phyloP scores from a whole-genome alignment of 2,113 vertebrate species.

The Bostrychus sinensis region DNA sequence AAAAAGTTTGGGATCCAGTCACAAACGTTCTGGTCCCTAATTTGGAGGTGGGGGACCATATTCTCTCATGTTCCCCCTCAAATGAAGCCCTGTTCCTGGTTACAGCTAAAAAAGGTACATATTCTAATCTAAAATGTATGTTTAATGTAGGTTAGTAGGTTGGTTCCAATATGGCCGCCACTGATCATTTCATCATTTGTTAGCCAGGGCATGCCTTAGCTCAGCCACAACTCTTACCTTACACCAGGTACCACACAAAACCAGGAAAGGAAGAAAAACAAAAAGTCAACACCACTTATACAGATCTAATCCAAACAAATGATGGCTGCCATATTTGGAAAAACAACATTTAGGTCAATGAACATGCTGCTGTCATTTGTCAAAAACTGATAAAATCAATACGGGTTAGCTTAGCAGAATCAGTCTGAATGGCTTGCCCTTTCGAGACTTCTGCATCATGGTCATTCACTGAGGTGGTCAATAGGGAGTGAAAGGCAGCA shows the following conservation, averaged over 20 bases:
- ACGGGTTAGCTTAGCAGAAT: not conserved
- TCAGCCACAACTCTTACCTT: slow-evolving; percentile 56
- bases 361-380: slow-evolving; percentile 7
- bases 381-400: slow-evolving; percentile 15
- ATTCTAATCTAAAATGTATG: too few species aligned
- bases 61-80: too few species aligned
- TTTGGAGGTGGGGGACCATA: too few species aligned
- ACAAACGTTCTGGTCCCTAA: too few species aligned
- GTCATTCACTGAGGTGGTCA: not conserved
- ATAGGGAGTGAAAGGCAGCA: not conserved
- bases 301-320: not conserved
- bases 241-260: slow-evolving; percentile 38
- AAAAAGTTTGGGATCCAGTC: too few species aligned
- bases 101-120: too few species aligned
- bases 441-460: slow-evolving; percentile 1
- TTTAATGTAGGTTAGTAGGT: not conserved
- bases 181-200: not conserved
- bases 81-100: too few species aligned
- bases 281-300: slow-evolving; percentile 31
- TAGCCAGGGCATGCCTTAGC: slow-evolving; percentile 3
- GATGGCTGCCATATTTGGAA: not conserved
- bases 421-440: slow-evolving; percentile 24
- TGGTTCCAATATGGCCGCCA: slow-evolving; percentile 24
- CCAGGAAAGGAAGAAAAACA: slow-evolving; percentile 29
- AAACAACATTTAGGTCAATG: not conserved